phyloP scores from a whole-genome alignment of 2,797 vertebrate species.

The Odontamblyopus lacepedii region DNA sequence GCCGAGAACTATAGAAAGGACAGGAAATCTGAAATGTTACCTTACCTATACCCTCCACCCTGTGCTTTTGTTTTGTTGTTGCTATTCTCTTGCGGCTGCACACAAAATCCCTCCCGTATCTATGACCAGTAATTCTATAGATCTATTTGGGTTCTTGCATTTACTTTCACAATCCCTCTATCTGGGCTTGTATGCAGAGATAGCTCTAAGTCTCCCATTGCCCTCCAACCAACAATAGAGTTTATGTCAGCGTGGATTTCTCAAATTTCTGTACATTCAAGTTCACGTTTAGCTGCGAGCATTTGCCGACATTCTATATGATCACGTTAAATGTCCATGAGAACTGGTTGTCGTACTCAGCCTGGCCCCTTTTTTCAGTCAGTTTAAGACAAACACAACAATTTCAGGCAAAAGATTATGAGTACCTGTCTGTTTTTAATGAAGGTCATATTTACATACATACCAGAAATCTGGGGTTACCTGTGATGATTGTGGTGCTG shows the following conservation, averaged over 20 bases:
- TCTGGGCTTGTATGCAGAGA: not conserved
- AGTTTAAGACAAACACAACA: not conserved
- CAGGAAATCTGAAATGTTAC: too few relatives aligned
- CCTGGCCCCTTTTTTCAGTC: too few relatives aligned
- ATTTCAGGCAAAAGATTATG: not conserved
- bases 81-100: not conserved
- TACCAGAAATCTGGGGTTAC: too few relatives aligned
- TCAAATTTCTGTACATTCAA: not conserved
- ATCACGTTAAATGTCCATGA: not conserved
- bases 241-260: not conserved
- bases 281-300: not conserved
- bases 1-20: too few relatives aligned
- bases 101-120: not conserved
- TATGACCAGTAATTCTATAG: not conserved
- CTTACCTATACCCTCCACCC: too few relatives aligned
- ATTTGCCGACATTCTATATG: not conserved
- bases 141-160: not conserved
- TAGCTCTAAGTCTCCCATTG: not conserved
- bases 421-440: not conserved
- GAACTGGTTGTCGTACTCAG: slow-evolving; percentile 1
- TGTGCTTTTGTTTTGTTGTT: too few relatives aligned
- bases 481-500: too few relatives aligned
- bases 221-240: not conserved
- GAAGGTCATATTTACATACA: not conserved
- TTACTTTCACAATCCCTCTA: not conserved